Conservation (phyloP, 1,140 invertebrate species). For the Amphibalanus amphitrite region DNA sequence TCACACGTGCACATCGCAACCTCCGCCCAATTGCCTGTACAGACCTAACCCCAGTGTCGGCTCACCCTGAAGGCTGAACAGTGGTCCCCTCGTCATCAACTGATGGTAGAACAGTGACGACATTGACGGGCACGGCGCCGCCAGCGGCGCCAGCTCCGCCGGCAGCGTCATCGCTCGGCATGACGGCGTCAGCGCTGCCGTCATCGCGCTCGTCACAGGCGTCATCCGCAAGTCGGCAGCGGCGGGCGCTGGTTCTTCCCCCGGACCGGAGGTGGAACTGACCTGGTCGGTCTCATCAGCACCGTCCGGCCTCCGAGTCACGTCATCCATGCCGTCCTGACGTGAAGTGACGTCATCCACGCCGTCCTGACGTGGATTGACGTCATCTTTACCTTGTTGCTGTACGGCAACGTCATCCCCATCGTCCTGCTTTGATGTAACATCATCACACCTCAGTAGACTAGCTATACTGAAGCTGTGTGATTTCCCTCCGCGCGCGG, state of each 20-base stretch:
- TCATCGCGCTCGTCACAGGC: neutral
- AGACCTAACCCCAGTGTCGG: neutral
- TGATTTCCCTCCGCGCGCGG: too few relatives aligned
- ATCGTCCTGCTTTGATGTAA: too few relatives aligned
- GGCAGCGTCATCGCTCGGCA: neutral
- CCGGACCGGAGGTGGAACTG: neutral
- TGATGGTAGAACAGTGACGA: neutral
- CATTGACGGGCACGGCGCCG: neutral
- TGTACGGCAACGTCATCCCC: too few relatives aligned
- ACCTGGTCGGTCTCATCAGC: neutral
- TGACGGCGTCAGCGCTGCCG: too few relatives aligned
- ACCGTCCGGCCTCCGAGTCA: neutral
- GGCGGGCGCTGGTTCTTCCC: neutral
- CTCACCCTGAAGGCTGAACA: neutral
- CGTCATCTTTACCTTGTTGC: too few relatives aligned
- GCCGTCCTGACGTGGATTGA: too few relatives aligned
- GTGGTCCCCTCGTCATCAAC: neutral
- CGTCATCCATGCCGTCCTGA: too few relatives aligned
- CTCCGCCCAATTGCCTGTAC: too few relatives aligned
- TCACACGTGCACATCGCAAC: too few relatives aligned
- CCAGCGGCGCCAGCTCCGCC: neutral
- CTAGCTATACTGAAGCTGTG: neutral
- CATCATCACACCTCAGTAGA: too few relatives aligned
- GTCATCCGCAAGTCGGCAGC: neutral
- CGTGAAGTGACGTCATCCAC: too few relatives aligned